A percentile compares a stretch with the other conserved stretches of the same genome.
Evolutionary conservation across 2,797 vertebrate species (phyloP).

Genomic region (Hyperoplus lanceolatus): DNA sequence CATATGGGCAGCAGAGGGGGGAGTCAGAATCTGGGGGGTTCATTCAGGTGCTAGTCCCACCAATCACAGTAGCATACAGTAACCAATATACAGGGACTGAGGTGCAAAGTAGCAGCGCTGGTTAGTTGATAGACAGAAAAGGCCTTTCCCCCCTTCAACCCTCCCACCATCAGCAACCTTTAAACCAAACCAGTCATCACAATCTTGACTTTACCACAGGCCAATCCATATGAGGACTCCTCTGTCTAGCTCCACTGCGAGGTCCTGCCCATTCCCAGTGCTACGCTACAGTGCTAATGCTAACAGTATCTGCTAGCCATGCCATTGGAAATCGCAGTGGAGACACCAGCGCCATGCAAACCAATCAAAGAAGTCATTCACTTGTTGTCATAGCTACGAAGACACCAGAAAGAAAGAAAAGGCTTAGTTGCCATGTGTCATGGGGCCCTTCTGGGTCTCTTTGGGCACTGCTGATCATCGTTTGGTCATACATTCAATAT

Average conservation of each 20-base stretch:
- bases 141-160: constrained; percentile 55
- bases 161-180: constrained; percentile 12
- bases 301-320: constrained; percentile 76
- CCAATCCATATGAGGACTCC: constrained; percentile 70
- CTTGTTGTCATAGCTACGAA: constrained; percentile 66
- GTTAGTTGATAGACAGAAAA: constrained; percentile 80
- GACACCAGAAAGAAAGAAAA: constrained; percentile 61
- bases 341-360: constrained; percentile 85
- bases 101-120: constrained; percentile 80
- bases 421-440: constrained; percentile 55
- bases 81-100: constrained; percentile 63
- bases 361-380: constrained; percentile 71
- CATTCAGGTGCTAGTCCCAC: constrained; percentile 73
- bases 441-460: constrained; percentile 59
- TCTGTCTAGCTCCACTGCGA: constrained; percentile 86
- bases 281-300: constrained; percentile 74
- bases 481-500: constrained; percentile 58
- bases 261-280: constrained; percentile 80
- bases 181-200: constrained; percentile 25
- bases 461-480: constrained; percentile 36
- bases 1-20: constrained; percentile 30
- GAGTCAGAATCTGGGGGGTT: constrained; percentile 58
- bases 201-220: constrained; percentile 40
- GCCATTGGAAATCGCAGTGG: constrained; percentile 84
- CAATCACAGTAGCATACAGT: constrained; percentile 75